phyloP scores from a whole-genome alignment of 1,140 invertebrate species.

The Eupristina koningsbergeri region DNA sequence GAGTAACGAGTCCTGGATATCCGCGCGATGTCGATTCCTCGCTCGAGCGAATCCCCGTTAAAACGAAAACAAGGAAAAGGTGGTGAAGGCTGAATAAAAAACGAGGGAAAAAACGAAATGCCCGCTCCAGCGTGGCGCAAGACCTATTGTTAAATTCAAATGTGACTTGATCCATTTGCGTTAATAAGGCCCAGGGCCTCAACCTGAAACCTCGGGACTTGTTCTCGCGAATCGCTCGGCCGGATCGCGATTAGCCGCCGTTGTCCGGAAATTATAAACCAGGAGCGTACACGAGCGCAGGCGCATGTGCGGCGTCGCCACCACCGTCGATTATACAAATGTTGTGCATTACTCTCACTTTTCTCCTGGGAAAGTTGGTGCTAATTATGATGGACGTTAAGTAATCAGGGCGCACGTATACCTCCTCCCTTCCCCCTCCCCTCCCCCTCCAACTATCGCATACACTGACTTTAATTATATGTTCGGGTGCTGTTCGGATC shows the following conservation, averaged over 20 bases:
- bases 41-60: not conserved
- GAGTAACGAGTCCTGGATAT: not conserved
- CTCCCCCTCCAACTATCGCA: not conserved
- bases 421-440: no score
- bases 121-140: not conserved
- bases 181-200: slow-evolving; percentile 7
- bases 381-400: slow-evolving; percentile 73
- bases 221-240: slow-evolving; percentile 32
- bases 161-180: slow-evolving; percentile 1
- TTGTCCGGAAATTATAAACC: slow-evolving; percentile 61
- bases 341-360: slow-evolving; percentile 70
- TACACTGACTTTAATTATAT: not conserved
- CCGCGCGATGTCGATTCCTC: not conserved
- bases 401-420: slow-evolving; percentile 61
- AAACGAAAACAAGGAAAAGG: not conserved
- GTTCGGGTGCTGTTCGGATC: not conserved
- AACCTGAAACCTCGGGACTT: not conserved
- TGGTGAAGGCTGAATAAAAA: not conserved
- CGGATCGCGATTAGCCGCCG: slow-evolving; percentile 53
- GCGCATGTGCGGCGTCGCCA: no score
- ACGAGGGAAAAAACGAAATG: not conserved
- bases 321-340: slow-evolving; percentile 65
- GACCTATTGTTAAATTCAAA: slow-evolving; percentile 41
- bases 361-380: slow-evolving; percentile 72
- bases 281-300: slow-evolving; percentile 51